Evolutionary conservation across 2,888 invertebrate genomes (phyloP), one percentile per base, ranked within the genome.

Genomic region (Pollenia labialis): DNA sequence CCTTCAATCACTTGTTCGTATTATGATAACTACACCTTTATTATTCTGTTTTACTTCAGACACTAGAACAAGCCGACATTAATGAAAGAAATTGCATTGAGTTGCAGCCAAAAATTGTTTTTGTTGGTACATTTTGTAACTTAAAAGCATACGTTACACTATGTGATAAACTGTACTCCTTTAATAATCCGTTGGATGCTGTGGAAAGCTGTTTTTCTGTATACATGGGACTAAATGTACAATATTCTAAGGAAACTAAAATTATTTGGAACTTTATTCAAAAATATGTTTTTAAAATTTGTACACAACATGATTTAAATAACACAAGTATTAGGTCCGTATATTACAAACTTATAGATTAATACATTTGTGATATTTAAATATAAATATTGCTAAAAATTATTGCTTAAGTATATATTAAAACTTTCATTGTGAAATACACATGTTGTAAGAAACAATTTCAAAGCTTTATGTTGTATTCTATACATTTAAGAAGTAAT

Each of bases 281-380:
- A 52, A 69, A 52, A 40, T 69, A 69, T 69, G 23, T 69, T 4
- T 69, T 52, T 18, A 32, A 32, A 40, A 32, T 69, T 69, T 8
- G 16, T 10, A 69, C 52, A n/a, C 12, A 50, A 69, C 14, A 50
- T 16, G 52, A 69, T 32, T 69, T 50, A 52, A 69, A 69, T n/a
- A 62, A 42, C 40, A 50, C 12, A 9, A 23, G 52, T 52, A 48
- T 52, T 8, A 50, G 12, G n/a, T 32, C 18, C 52, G 32, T 48
- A 6, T 69, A 69, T 18, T 69, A 69, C 40, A 50, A 50, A 50
- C 52, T 69, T 32, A 9, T 32, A 18, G 18, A 18, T 18, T 18
- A 18, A 18, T 1, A 18, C 18, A 1, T 18, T 18, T 18, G 1
- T 18, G 18, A 18, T 2, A 18, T 18, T 18, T 18, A 18, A 1